Conservation (phyloP, 1,140 invertebrate species). For the Cepaea nemoralis region DNA sequence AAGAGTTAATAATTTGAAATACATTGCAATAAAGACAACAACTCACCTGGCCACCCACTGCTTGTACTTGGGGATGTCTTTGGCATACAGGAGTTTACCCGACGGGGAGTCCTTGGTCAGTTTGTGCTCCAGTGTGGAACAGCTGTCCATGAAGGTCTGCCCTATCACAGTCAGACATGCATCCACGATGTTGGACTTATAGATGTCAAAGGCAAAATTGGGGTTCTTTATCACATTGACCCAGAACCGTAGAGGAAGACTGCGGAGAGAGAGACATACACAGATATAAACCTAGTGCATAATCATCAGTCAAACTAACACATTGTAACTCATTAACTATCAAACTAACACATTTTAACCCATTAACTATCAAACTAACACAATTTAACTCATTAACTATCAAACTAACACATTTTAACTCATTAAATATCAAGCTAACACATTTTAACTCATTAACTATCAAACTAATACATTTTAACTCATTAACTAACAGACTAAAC, state of each 20-base stretch:
- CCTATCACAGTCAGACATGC: slow-evolving; percentile 98
- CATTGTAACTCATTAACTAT: too few species aligned
- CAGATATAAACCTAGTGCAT: too few species aligned
- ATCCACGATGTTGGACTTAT: slow-evolving; percentile 99
- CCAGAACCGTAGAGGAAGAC: slow-evolving; percentile 90
- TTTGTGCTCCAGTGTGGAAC: slow-evolving; percentile 97
- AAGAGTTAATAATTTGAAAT: too few species aligned
- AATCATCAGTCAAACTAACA: too few species aligned
- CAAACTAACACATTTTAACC: too few species aligned
- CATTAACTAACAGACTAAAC: too few species aligned
- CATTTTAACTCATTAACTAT: too few species aligned
- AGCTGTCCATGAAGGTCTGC: slow-evolving; percentile 99
- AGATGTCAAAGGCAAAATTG: slow-evolving; percentile 99
- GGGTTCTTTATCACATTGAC: slow-evolving; percentile 99
- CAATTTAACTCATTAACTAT: too few species aligned
- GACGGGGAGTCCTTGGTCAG: slow-evolving; percentile 99
- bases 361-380: too few species aligned
- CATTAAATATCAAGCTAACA: too few species aligned
- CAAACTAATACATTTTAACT: too few species aligned
- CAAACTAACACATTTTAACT: too few species aligned
- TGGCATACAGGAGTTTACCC: slow-evolving; percentile 98
- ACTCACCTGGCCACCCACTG: slow-evolving; percentile 96
- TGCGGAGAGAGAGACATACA: slow-evolving; percentile 66
- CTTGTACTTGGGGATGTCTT: slow-evolving; percentile 99
- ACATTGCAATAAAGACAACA: background rate